Percentiles rank a stretch among this genome's conserved stretches.
Evolutionary conservation across 2,797 vertebrate species (phyloP).

Genomic region (Pantherophis vulpinus): DNA sequence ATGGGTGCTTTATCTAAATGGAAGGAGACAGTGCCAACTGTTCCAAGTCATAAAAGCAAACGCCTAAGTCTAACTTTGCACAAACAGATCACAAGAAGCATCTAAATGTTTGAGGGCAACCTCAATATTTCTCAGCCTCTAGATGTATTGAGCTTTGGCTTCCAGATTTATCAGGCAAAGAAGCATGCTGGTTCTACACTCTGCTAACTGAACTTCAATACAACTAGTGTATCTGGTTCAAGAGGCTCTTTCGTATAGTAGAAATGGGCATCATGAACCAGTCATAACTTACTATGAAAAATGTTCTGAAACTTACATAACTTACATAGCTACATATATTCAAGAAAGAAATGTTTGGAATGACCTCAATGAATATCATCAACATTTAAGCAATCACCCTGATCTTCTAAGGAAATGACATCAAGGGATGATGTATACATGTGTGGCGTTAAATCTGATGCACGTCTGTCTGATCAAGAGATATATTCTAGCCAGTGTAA

Average conservation of each 20-base stretch:
- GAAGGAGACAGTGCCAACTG: neutral
- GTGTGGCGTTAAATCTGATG: neutral
- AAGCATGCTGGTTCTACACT: neutral
- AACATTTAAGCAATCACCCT: neutral
- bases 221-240: neutral
- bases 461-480: neutral
- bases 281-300: neutral
- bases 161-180: neutral
- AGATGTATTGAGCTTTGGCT: neutral
- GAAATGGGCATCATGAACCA: neutral
- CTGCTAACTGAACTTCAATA: neutral
- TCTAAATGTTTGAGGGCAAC: neutral
- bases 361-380: neutral
- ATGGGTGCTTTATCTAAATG: neutral
- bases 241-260: neutral
- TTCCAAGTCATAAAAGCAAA: neutral
- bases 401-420: neutral
- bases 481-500: neutral
- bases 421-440: neutral
- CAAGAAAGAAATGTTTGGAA: neutral
- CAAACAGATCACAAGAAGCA: neutral
- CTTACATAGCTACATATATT: neutral
- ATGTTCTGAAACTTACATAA: neutral
- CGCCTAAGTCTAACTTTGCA: neutral
- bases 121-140: neutral